Evolutionary conservation across 2,797 vertebrate species (phyloP).

Genomic region (Arremon brunneinucha): DNA sequence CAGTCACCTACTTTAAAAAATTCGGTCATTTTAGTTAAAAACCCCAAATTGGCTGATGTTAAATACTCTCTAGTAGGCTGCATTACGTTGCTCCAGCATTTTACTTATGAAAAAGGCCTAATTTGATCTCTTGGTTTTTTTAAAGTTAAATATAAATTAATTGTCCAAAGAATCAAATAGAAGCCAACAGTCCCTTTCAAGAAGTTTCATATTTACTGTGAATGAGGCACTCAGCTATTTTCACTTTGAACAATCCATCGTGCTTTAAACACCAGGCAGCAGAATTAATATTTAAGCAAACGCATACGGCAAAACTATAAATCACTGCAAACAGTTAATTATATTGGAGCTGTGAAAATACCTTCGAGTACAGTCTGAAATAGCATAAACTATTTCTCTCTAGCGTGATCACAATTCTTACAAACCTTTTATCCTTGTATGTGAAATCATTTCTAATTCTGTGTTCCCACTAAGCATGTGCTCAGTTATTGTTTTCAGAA

Average conservation of each 20-base stretch:
- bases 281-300: slow-evolving; percentile 63
- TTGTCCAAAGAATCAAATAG: background rate
- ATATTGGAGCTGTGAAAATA: slow-evolving; percentile 28
- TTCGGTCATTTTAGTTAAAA: background rate
- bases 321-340: slow-evolving; percentile 54
- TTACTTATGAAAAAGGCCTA: background rate
- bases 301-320: slow-evolving; percentile 44
- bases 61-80: background rate
- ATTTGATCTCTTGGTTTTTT: background rate
- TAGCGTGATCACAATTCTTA: background rate
- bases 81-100: background rate
- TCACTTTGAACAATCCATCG: slow-evolving; percentile 26
- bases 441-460: slow-evolving; percentile 23
- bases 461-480: slow-evolving; percentile 12
- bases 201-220: background rate
- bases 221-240: slow-evolving; percentile 30
- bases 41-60: background rate
- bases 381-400: slow-evolving; percentile 1
- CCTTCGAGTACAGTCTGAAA: slow-evolving; percentile 1
- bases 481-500: slow-evolving; percentile 53
- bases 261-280: slow-evolving; percentile 24
- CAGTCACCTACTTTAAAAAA: background rate
- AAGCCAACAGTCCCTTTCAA: background rate
- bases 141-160: background rate
- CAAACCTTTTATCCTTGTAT: slow-evolving; percentile 31